Conservation (phyloP, 2,113 vertebrate genomes). For the Trochalopteron elliotii region DNA sequence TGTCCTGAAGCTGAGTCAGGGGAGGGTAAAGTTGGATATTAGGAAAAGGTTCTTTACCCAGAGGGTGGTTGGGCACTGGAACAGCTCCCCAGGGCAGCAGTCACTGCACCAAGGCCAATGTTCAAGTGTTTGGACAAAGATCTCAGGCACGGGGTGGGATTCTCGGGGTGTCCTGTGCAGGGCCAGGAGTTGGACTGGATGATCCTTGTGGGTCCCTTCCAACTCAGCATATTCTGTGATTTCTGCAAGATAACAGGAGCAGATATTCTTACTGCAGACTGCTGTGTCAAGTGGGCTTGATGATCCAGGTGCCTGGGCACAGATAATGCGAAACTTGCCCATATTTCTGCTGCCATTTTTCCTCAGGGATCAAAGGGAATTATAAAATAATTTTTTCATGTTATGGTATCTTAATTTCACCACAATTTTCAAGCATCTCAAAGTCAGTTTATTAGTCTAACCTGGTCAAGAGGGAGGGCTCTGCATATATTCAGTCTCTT, state of each 20-base stretch:
- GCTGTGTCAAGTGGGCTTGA: neutral
- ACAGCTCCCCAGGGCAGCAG: no score
- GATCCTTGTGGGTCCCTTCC: neutral
- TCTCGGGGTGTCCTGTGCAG: neutral
- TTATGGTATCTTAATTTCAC: neutral
- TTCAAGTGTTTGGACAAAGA: neutral
- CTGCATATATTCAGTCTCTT: neutral
- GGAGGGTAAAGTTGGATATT: neutral
- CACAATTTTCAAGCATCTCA: neutral
- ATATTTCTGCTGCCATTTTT: neutral
- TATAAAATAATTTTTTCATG: neutral
- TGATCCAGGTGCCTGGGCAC: neutral
- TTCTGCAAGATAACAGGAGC: neutral
- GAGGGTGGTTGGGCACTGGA: neutral
- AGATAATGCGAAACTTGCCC: neutral
- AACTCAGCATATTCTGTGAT: neutral
- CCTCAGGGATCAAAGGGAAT: neutral
- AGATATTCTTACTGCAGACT: neutral
- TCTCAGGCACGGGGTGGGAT: neutral
- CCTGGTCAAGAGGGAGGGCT: neutral
- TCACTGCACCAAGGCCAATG: neutral
- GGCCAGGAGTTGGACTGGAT: neutral
- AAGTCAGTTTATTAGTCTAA: neutral
- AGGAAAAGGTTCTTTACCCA: neutral
- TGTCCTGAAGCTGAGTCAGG: neutral